Evolutionary conservation across 2,113 vertebrate species (phyloP).

Genomic region (Trogon melanurus): DNA sequence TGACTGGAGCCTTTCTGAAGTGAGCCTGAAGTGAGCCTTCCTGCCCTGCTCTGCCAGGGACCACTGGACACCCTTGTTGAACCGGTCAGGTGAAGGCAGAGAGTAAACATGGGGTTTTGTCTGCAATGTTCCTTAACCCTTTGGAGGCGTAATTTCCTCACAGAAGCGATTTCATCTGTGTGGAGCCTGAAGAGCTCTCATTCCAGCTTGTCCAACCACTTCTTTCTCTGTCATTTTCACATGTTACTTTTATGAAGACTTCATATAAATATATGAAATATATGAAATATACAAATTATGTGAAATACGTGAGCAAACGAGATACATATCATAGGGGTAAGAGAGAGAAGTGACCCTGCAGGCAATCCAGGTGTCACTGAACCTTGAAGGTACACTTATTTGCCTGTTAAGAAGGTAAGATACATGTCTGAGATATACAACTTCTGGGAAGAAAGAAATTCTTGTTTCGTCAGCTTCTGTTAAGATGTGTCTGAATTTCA

Average conservation of each 20-base stretch:
- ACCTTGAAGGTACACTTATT: not conserved
- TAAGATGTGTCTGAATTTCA: not conserved
- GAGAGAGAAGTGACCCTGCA: not conserved
- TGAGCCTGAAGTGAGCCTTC: not conserved
- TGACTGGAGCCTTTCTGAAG: not conserved
- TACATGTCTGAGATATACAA: not conserved
- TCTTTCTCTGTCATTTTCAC: not conserved
- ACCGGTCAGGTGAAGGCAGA: not conserved
- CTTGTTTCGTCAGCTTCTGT: not conserved
- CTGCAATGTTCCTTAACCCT: not conserved
- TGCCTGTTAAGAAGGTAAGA: not conserved
- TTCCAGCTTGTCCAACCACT: not conserved
- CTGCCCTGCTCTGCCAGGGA: not conserved
- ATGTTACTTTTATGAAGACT: not conserved
- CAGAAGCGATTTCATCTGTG: not conserved
- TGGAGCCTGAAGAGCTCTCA: not conserved
- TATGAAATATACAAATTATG: no score
- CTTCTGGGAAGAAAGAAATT: not conserved
- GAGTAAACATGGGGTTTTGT: not conserved
- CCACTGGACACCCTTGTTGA: rapidly evolving
- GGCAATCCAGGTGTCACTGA: not conserved
- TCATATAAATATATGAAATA: not conserved
- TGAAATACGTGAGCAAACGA: not conserved
- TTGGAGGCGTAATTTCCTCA: not conserved
- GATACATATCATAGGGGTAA: not conserved